Evolutionary conservation across 2,797 vertebrate genomes (phyloP).

Genomic region (Tapera naevia): DNA sequence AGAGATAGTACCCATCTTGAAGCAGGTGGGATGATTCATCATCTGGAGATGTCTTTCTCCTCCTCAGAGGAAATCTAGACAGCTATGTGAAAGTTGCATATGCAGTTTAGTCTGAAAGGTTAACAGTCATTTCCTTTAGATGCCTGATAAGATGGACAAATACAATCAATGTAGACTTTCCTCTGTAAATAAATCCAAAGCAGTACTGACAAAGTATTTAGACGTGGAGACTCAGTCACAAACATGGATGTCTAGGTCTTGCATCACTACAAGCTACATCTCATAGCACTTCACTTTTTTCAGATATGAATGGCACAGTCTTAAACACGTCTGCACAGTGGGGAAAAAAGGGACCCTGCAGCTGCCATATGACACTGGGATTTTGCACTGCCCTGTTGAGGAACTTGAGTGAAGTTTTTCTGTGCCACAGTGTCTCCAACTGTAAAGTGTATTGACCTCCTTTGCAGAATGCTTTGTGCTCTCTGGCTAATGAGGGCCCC

Average conservation of each 20-base stretch:
- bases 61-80: background rate
- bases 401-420: background rate
- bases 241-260: background rate
- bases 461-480: background rate
- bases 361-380: background rate
- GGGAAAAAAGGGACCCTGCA: background rate
- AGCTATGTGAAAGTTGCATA: background rate
- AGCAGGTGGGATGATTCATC: background rate
- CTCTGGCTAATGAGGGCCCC: background rate
- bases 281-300: background rate
- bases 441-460: background rate
- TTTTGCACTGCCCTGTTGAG: background rate
- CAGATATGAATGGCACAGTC: background rate
- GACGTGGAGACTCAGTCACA: background rate
- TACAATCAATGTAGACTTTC: background rate
- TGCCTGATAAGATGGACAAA: background rate
- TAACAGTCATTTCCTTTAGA: background rate
- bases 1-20: background rate
- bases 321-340: background rate
- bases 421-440: background rate
- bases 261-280: background rate
- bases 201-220: background rate
- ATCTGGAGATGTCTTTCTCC: background rate
- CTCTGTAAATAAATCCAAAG: background rate
- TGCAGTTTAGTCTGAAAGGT: background rate